Conservation (phyloP, 2,113 vertebrate species). For the Poeciliopsis occidentalis region DNA sequence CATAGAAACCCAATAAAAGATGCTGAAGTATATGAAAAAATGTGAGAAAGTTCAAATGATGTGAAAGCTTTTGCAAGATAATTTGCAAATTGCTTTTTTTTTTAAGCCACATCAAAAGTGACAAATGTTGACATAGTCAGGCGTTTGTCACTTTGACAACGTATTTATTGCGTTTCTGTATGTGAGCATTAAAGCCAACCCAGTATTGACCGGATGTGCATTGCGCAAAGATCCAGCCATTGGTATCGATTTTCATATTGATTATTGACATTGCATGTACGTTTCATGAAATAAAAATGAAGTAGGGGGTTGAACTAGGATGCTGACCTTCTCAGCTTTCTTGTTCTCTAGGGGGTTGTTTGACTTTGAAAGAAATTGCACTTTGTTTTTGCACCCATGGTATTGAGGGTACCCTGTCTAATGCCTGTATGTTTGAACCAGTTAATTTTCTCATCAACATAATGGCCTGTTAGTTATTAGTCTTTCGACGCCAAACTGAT, state of each 20-base stretch:
- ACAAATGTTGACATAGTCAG: background rate
- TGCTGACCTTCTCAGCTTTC: conserved; percentile 42
- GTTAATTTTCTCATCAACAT: background rate
- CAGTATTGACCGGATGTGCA: background rate
- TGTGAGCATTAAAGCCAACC: background rate
- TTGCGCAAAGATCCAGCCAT: background rate
- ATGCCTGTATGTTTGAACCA: background rate
- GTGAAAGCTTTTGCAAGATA: no score
- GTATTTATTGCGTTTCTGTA: background rate
- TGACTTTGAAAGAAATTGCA: background rate
- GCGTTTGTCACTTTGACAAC: background rate
- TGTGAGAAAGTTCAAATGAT: no score
- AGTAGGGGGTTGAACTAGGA: conserved; percentile 29
- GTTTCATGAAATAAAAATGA: conserved; percentile 26
- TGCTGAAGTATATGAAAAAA: no score
- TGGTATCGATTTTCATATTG: conserved; percentile 34
- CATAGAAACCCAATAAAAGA: no score
- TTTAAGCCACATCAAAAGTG: no score
- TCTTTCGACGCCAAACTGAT: background rate
- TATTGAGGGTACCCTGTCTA: background rate
- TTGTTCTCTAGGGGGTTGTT: background rate
- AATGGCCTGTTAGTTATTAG: background rate
- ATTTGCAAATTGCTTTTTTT: no score
- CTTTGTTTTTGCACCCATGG: background rate
- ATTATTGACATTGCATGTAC: conserved; percentile 16